These are phyloP conservation scores for Bombus balteatus DNA, from an alignment of 1,140 invertebrate species.

Conservation along the genomic window DNA sequence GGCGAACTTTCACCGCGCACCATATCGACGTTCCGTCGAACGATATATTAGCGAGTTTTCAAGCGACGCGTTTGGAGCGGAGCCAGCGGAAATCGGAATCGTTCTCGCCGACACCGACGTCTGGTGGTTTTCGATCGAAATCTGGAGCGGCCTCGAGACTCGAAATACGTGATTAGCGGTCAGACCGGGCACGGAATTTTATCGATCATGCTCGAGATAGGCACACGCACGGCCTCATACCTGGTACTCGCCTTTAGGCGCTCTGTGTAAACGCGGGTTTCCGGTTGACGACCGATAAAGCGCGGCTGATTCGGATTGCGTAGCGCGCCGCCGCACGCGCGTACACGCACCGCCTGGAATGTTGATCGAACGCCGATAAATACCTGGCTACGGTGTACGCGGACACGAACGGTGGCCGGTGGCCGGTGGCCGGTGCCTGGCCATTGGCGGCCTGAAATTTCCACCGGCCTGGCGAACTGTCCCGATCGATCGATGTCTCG, in stretches of 20 bases:
- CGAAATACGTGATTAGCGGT: conserved; percentile 38
- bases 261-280: conserved; percentile 51
- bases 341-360: conserved; percentile 61
- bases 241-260: conserved; percentile 35
- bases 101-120: neutral
- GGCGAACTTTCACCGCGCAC: neutral
- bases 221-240: conserved; percentile 16
- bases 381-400: conserved; percentile 46
- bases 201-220: conserved; percentile 54
- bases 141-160: neutral
- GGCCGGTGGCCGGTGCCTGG: neutral
- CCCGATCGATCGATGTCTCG: conserved; percentile 24
- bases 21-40: neutral
- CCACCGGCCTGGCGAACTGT: conserved; percentile 4
- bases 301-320: conserved; percentile 67
- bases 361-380: conserved; percentile 67
- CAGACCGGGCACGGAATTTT: conserved; percentile 51
- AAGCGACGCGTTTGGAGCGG: conserved; percentile 4
- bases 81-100: conserved; percentile 22
- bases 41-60: conserved; percentile 8
- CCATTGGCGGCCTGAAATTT: conserved; percentile 25
- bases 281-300: conserved; percentile 66
- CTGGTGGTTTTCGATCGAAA: neutral
- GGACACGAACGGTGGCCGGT: conserved; percentile 15
- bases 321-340: conserved; percentile 58